Percentiles rank a stretch among this genome's conserved stretches.
Conservation (phyloP, 2,888 invertebrate species). For the Celastrina argiolus region DNA sequence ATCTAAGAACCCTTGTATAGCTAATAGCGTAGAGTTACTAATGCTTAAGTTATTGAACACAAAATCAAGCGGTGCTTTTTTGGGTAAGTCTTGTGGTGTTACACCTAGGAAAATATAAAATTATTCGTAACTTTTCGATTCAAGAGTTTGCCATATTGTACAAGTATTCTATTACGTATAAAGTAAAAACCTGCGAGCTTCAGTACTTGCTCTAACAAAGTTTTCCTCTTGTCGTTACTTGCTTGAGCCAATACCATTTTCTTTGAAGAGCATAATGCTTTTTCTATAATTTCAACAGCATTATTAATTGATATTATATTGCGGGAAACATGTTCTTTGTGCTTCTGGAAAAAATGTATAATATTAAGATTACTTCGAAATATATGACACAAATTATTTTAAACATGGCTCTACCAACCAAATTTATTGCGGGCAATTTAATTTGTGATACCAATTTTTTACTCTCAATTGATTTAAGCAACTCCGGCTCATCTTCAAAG, state of each 20-base stretch:
- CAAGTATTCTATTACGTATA: too few species aligned
- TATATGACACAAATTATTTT: neutral
- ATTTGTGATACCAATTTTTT: neutral
- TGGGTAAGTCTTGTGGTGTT: neutral
- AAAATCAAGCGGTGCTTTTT: neutral
- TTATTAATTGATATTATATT: neutral
- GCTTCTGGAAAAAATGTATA: neutral
- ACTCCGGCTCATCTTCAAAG: neutral
- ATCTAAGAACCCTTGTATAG: neutral
- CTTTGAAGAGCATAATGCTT: neutral
- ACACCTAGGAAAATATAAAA: neutral
- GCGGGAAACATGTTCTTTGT: neutral
- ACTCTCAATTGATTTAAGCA: neutral
- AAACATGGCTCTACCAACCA: neutral
- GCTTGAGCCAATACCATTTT: neutral
- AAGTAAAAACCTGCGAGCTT: neutral
- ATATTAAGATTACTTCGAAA: too few species aligned
- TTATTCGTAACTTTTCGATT: neutral
- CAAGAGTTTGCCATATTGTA: too few species aligned
- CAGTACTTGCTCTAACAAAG: neutral
- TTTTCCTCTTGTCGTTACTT: neutral
- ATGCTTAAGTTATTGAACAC: neutral
- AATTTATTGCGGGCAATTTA: neutral
- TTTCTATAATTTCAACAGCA: constrained; percentile 9
- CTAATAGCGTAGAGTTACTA: neutral